These are phyloP conservation scores for Calephelis perditalis DNA, from an alignment of 2,888 invertebrate species.

Conservation along the genomic window DNA sequence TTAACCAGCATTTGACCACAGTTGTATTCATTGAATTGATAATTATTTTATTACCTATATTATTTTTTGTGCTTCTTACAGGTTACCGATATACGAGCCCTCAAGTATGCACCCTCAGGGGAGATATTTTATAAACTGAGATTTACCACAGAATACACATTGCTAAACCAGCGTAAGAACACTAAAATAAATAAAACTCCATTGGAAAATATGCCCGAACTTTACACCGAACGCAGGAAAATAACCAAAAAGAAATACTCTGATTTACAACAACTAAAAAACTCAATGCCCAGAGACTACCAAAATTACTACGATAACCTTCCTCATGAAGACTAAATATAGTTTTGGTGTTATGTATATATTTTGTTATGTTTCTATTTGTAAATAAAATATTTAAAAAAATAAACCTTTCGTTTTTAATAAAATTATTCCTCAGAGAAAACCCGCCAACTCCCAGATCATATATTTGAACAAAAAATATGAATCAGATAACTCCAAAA, in stretches of 20 bases:
- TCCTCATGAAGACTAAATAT: no score
- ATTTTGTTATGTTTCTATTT: background rate
- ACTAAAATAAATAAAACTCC: slow-evolving; percentile 1
- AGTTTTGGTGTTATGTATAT: background rate
- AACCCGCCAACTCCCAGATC: slow-evolving; percentile 15
- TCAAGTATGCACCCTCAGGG: slow-evolving; percentile 3
- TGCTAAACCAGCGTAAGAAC: slow-evolving; percentile 18
- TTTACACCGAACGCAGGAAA: background rate
- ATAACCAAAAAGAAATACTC: background rate
- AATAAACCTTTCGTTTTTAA: slow-evolving; percentile 4
- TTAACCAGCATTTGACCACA: background rate
- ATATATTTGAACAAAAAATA: slow-evolving; percentile 14
- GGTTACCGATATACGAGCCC: slow-evolving; percentile 21
- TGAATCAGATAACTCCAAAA: slow-evolving; percentile 16
- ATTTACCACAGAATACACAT: slow-evolving; percentile 17
- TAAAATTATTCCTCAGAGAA: slow-evolving; percentile 15
- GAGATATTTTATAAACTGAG: slow-evolving; percentile 17
- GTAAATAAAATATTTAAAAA: background rate
- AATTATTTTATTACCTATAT: slow-evolving; percentile 1
- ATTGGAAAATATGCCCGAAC: background rate
- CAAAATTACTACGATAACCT: no score
- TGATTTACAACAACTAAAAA: background rate
- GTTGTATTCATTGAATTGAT: slow-evolving; percentile 4
- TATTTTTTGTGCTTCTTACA: slow-evolving; percentile 12
- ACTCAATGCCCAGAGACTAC: background rate